Evolutionary conservation across 2,797 vertebrate species (phyloP), one percentile per base, ranked within the genome.

Genomic region (Florisuga fusca): DNA sequence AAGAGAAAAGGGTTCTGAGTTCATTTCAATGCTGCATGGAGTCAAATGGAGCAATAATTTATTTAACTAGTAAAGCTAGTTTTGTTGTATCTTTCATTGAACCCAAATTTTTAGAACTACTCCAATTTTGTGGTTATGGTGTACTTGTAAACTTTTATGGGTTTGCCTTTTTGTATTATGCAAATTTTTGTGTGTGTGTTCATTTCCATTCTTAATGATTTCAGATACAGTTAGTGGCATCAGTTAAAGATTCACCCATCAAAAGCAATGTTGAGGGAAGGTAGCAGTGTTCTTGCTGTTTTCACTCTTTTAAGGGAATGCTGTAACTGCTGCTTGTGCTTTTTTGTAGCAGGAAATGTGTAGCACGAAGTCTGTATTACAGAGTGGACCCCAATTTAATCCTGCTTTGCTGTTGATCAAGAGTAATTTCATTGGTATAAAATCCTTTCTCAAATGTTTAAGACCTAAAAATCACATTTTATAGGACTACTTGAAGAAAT

Each of bases 11-110:
- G 93, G 94, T 96, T 98, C 97, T 96, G 89, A 97, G 73, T 95
- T 96, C 97, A 97, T 97, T 98, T 98, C 97, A 98, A 94, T 91
- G 94, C 97, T 96, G 94, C 96, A 83, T 94, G 96, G 94, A 97
- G 95, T 97, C 92, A 69, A 96, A 95, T 91, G 96, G 96, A 95
- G 97, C 98, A 98, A 97, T 97, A 97, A 97, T 91, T 92, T 94
- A 84, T 92, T 92, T 93, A 81, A 55, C 93, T 91, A 90, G 94
- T 43, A 73, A 94, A 90, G 93, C 66, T 92, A 81, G 87, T 95
- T 95, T 87, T 87, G 83, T 86, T 88, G 63, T 87, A 77, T 90
- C 95, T 90, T 94, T 91, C 88, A 86, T 92, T 82, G 84, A 96
- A 84, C 92, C 91, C 95, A 81, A 41, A 92, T 92, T 88, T 95